Evolutionary conservation across 2,797 vertebrate genomes (phyloP).

Genomic region (Siniperca scherzeri): DNA sequence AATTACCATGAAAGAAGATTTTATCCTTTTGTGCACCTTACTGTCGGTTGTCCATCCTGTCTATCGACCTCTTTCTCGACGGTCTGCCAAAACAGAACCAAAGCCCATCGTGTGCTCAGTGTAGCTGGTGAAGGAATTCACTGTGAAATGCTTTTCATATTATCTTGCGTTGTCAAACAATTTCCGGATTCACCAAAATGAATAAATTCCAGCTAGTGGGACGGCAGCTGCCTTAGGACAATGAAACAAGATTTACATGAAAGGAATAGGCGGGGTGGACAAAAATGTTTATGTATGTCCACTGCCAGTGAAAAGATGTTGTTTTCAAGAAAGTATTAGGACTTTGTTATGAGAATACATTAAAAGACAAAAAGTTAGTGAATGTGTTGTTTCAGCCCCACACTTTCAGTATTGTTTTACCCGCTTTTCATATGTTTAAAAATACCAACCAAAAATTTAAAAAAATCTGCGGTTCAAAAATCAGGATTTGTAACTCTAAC

Average conservation of each 20-base stretch:
- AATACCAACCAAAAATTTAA: not conserved
- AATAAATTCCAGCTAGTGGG: slow-evolving; percentile 3
- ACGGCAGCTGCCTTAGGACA: not conserved
- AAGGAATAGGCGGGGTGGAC: not conserved
- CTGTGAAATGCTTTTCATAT: not conserved
- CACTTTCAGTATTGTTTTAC: not conserved
- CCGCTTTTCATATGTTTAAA: not conserved
- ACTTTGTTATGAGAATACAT: not conserved
- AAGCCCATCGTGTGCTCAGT: not conserved
- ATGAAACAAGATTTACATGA: not conserved
- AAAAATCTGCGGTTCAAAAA: not conserved
- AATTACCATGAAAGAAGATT: not conserved
- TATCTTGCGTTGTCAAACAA: not conserved
- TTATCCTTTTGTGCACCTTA: not conserved
- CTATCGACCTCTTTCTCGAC: not conserved
- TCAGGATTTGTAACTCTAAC: not conserved
- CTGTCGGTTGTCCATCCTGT: not conserved
- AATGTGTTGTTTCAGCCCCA: not conserved
- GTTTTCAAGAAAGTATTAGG: not conserved
- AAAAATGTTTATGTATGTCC: not conserved
- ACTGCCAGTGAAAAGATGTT: not conserved
- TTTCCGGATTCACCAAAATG: not conserved
- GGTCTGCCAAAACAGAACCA: not conserved
- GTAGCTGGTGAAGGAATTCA: slow-evolving; percentile 11
- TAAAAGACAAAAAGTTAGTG: not conserved